Evolutionary conservation across 2,888 invertebrate genomes (phyloP).

Genomic region (Catocala fraxini): DNA sequence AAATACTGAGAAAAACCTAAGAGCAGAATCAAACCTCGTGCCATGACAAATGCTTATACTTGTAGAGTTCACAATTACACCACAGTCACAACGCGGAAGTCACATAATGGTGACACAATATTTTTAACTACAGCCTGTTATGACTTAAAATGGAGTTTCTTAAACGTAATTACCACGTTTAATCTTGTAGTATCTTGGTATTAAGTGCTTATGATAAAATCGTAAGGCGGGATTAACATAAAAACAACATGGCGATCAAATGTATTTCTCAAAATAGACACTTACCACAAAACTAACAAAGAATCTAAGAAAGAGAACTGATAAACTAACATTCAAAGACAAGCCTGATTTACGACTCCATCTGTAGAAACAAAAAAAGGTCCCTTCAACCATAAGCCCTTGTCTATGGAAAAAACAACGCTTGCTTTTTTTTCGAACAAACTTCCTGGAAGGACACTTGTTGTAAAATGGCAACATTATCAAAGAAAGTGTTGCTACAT

Average conservation of each 20-base stretch:
- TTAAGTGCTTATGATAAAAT: conserved; percentile 15
- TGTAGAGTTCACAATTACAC: no score
- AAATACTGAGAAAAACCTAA: no score
- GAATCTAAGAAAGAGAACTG: conserved; percentile 26
- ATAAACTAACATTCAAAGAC: conserved; percentile 46
- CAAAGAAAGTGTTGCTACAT: conserved; percentile 65
- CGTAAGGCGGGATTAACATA: conserved; percentile 9
- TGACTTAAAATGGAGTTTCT: no score
- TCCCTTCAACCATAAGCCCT: conserved; percentile 41
- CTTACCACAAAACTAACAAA: conserved; percentile 43
- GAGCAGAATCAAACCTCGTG: no score
- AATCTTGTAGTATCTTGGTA: conserved; percentile 7
- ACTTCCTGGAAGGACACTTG: conserved; percentile 56
- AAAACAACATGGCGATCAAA: background rate
- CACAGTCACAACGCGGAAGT: no score
- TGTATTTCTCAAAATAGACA: conserved; percentile 22
- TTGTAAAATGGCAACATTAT: conserved; percentile 48
- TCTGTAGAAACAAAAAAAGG: conserved; percentile 49
- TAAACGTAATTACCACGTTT: conserved; percentile 11
- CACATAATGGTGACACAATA: no score
- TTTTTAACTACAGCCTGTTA: no score
- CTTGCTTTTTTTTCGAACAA: conserved; percentile 40
- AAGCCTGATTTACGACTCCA: conserved; percentile 49
- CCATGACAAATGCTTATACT: no score
- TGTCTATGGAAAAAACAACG: conserved; percentile 41